These are phyloP conservation scores for Brevipalpus yothersi DNA, from an alignment of 1,140 invertebrate genomes.

Conservation along the genomic window DNA sequence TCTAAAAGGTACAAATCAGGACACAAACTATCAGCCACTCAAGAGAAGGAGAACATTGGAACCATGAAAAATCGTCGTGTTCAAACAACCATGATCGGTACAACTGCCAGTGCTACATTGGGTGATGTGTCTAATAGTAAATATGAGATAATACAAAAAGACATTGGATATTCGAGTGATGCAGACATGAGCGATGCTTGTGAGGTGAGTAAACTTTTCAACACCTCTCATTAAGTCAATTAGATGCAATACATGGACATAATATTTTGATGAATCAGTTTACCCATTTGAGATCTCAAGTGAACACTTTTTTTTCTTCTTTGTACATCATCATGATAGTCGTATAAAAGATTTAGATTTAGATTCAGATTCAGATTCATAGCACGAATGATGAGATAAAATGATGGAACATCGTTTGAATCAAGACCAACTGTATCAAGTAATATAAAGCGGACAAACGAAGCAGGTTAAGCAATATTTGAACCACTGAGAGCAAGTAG, in stretches of 20 bases:
- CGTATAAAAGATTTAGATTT: too few relatives aligned
- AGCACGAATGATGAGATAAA: too few relatives aligned
- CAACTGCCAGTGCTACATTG: neutral
- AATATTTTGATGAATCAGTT: neutral
- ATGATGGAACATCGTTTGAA: too few relatives aligned
- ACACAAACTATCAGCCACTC: neutral
- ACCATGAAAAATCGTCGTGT: neutral
- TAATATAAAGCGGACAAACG: too few relatives aligned
- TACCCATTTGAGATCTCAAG: neutral
- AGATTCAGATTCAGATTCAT: too few relatives aligned
- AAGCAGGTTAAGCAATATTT: too few relatives aligned
- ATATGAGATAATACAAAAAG: constrained; percentile 9
- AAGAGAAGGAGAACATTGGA: neutral
- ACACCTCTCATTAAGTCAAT: neutral
- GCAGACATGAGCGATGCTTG: constrained; percentile 10
- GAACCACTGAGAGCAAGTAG: too few relatives aligned
- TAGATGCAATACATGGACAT: too few relatives aligned
- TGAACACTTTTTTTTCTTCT: neutral
- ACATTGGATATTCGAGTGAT: constrained; percentile 10
- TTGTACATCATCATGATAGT: neutral
- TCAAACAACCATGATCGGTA: neutral
- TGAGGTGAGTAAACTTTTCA: constrained; percentile 1
- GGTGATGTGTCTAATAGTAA: neutral
- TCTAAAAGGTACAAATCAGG: neutral
- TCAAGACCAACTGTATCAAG: too few relatives aligned